phyloP scores from a whole-genome alignment of 2,888 invertebrate genomes.

The Tenthredo mesomela region DNA sequence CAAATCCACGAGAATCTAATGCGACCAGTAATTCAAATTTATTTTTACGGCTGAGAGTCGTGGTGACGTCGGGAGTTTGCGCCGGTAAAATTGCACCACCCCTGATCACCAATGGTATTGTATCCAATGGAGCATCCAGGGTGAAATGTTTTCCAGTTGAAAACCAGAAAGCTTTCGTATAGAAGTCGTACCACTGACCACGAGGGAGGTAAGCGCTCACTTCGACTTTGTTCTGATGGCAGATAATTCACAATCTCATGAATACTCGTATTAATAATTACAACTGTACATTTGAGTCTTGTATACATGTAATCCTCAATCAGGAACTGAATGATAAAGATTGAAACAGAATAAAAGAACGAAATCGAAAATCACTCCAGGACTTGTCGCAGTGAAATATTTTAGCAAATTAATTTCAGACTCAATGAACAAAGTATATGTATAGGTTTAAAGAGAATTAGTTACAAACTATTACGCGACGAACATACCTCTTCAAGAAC shows the following conservation, averaged over 20 bases:
- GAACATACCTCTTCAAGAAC: constrained; percentile 81
- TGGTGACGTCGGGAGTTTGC: constrained; percentile 84
- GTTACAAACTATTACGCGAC: neutral
- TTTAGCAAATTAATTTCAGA: constrained; percentile 24
- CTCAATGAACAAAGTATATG: neutral
- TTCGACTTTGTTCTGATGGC: constrained; percentile 72
- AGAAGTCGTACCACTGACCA: constrained; percentile 85
- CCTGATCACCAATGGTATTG: constrained; percentile 83
- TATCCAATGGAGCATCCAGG: constrained; percentile 82
- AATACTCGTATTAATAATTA: constrained; percentile 27
- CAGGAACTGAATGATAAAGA: neutral
- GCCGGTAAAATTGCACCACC: constrained; percentile 87
- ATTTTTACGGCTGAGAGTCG: constrained; percentile 82
- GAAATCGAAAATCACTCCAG: neutral
- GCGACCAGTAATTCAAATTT: constrained; percentile 84
- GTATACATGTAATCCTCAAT: neutral
- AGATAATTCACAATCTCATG: constrained; percentile 42
- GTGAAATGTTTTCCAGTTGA: constrained; percentile 78
- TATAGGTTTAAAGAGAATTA: neutral
- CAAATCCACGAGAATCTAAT: constrained; percentile 79
- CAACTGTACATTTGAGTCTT: constrained; percentile 59
- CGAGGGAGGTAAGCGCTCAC: constrained; percentile 83
- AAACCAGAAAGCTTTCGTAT: constrained; percentile 77
- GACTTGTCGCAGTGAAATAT: constrained; percentile 32
- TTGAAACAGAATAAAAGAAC: neutral